Evolutionary conservation across 2,888 invertebrate species (phyloP).

Genomic region (Thymelicus lineola): DNA sequence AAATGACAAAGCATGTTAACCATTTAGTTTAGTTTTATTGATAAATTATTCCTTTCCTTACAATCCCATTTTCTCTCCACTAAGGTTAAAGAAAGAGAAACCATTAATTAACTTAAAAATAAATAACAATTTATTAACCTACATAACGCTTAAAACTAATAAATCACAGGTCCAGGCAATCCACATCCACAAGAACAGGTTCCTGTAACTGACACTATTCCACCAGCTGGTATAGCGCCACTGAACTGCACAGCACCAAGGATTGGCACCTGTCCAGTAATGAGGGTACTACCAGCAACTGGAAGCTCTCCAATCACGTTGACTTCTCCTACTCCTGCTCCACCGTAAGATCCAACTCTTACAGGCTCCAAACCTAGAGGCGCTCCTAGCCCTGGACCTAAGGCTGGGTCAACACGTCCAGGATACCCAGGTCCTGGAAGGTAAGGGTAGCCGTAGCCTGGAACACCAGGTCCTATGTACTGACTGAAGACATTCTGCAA

Average conservation of each 20-base stretch:
- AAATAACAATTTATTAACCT: slow-evolving; percentile 21
- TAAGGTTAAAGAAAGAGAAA: too few species aligned
- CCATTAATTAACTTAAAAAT: not conserved
- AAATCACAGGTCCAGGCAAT: slow-evolving; percentile 25
- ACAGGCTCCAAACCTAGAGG: slow-evolving; percentile 17
- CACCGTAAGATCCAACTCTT: slow-evolving; percentile 39
- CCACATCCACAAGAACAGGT: slow-evolving; percentile 47
- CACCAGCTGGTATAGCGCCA: slow-evolving; percentile 51
- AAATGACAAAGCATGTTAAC: too few species aligned
- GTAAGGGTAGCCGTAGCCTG: slow-evolving; percentile 21
- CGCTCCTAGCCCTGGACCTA: slow-evolving; percentile 1
- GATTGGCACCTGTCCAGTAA: slow-evolving; percentile 54
- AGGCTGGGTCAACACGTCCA: not conserved
- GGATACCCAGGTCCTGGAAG: slow-evolving; percentile 9
- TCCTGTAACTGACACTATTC: slow-evolving; percentile 51
- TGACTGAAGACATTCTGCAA: slow-evolving; percentile 25
- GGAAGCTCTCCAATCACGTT: slow-evolving; percentile 50
- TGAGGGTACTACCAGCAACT: slow-evolving; percentile 50
- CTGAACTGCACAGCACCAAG: slow-evolving; percentile 54
- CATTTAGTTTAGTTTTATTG: too few species aligned
- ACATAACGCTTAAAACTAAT: slow-evolving; percentile 15
- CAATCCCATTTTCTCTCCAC: too few species aligned
- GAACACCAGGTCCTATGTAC: slow-evolving; percentile 12
- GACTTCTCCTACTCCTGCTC: slow-evolving; percentile 47
- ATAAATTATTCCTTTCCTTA: too few species aligned